Base-by-base conservation (phyloP, 2,113 vertebrate species). In the Sarotherodon lohbergeri region DNA sequence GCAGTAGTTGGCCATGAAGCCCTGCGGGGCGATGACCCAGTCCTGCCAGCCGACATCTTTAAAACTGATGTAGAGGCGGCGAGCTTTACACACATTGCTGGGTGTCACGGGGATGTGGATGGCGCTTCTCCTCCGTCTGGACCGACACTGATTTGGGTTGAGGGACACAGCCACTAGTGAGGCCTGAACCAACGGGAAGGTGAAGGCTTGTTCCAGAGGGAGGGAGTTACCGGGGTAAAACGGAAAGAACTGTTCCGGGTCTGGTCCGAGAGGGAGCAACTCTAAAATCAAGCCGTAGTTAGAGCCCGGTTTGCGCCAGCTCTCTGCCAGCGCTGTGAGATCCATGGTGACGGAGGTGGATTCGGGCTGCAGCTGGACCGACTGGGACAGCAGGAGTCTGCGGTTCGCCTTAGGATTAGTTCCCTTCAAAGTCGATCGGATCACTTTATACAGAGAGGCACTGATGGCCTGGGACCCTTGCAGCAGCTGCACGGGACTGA, bases 1-100 rank as follows among this genome's bases (percentile, higher is more conserved):
- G 93, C 99, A 99, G 90, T 98, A 99, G 46, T 99, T 99, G 5
- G 98, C 98, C 95, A 98, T 87, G 96, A 98, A 99, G 12, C 99
- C 98, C 78, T 97, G 98, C 0, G 99, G 98, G 0, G 99, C 98
- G 4, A 99, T 99, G 90, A 99, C 97, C 99, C 98, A 99, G 84
- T 98, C 97, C 93, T 99, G 97, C 98, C 98, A 99, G 22, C 98
- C 98, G 5, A 99, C 97, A 3, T 99, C 98, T 6, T 96, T 97
- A 94, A 99, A 99, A 94, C 97, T 98, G 57, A 99, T 96, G 91
- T 98, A 99, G 27, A 99, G 96, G 1, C 97, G 95, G 2, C 98
- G 94, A 0, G 97, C 94, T n/a, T 97, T 97, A 94, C 99, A 99
- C 13, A 98, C 88, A 0, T 92, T 96, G 89, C 97, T 97, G 0